Conservation (phyloP, 2,113 vertebrate species). For the Miniopterus natalensis region DNA sequence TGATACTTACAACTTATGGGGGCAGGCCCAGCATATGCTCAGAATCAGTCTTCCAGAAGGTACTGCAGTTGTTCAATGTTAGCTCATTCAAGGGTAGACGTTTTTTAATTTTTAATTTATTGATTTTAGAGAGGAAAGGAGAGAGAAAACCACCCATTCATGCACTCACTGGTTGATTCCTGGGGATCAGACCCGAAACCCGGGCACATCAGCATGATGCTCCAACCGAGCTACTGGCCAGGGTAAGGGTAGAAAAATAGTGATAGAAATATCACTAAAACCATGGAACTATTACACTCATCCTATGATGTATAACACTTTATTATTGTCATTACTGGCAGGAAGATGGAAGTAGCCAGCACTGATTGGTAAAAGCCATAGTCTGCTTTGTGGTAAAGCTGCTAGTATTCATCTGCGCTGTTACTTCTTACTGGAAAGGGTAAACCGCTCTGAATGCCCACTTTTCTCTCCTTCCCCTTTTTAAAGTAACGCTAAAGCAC, state of each 20-base stretch:
- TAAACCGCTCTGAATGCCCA: not conserved
- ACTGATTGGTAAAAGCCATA: constrained; percentile 3
- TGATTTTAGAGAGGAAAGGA: too few species aligned
- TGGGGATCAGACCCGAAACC: too few species aligned
- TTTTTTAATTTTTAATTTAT: too few species aligned
- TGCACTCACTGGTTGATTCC: too few species aligned
- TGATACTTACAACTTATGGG: not conserved
- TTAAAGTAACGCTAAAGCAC: not conserved
- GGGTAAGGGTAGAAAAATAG: not conserved
- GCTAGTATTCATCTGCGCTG: constrained; percentile 20
- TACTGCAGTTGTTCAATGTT: not conserved
- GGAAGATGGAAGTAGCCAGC: not conserved
- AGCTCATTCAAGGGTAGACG: not conserved
- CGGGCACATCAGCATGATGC: too few species aligned
- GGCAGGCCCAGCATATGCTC: not conserved
- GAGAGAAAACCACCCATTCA: too few species aligned
- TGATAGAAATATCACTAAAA: not conserved
- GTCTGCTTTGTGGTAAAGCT: constrained; percentile 39
- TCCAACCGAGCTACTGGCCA: too few species aligned
- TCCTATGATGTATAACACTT: not conserved
- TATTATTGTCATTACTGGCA: not conserved
- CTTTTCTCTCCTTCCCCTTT: not conserved
- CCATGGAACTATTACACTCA: not conserved
- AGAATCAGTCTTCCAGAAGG: not conserved
- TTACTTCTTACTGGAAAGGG: constrained; percentile 20